Evolutionary conservation across 1,140 invertebrate genomes (phyloP), one percentile per base, ranked within the genome.

Genomic region (Calephelis nemesis): DNA sequence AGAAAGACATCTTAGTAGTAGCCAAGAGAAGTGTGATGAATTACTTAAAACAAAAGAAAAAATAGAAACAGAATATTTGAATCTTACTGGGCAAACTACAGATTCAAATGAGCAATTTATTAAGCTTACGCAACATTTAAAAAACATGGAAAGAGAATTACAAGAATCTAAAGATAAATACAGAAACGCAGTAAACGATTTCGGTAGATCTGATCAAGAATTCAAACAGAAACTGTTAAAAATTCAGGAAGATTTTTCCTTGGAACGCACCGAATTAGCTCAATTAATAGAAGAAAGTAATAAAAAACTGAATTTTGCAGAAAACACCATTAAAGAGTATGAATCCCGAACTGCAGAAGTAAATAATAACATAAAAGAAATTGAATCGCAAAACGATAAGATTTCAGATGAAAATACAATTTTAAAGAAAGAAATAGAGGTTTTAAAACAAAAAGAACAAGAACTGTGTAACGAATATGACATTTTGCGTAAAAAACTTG

Each of bases 41-140:
- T 69, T 92, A 69, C 82, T 90, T 81, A 87, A 87, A 45, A 75
- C 84, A 10, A 92, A 93, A 77, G 90, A 92, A 58, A 88, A 91
- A 70, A 75, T 93, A 45, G 91, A 92, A 80, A 79, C 79, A 13
- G 87, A 92, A 75, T 91, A 91, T 73, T 74, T 87, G 70, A 88
- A 88, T 73, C 76, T 92, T 13, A 92, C 86, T 45, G 90, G 85
- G 19, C 85, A 92, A 71, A 80, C 91, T 2, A 89, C 87, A 54
- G 84, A 90, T 79, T 92, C 89, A 12, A 92, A 91, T 72, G 91
- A 93, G 70, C 90, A 93, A 71, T 91, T 92, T 65, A 92, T 87
- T 73, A 82, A 85, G 72, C 67, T 92, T 63, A 83, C 85, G 10
- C 85, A 89, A 70, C 90, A 92, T 77, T 75, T 93, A 6, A 90